Conservation (phyloP, 1,140 invertebrate species). For the Saccostrea echinata region DNA sequence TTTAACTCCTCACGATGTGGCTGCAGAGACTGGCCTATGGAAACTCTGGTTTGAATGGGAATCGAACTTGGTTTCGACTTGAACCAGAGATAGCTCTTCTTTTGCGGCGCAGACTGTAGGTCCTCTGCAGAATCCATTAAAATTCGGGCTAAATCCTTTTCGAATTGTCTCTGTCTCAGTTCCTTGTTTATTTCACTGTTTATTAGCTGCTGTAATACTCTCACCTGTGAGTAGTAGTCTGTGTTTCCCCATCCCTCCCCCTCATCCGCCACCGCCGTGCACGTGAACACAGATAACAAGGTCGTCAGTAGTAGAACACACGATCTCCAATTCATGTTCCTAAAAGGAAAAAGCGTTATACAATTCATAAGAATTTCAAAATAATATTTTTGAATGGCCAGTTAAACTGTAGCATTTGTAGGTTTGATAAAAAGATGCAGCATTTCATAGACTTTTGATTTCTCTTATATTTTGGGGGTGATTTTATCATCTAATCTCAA, state of each 20-base stretch:
- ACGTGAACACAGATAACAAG: background rate
- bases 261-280: background rate
- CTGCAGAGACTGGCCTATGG: background rate
- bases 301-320: background rate
- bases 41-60: background rate
- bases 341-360: background rate
- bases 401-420: too few relatives aligned
- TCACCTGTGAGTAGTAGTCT: slow-evolving; percentile 5
- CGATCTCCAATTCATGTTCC: background rate
- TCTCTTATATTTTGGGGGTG: too few relatives aligned
- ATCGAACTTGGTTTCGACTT: background rate
- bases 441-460: too few relatives aligned
- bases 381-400: too few relatives aligned
- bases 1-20: background rate
- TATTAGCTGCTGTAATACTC: background rate
- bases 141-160: background rate
- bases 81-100: slow-evolving; percentile 6
- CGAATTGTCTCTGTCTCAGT: background rate
- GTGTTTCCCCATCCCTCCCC: background rate
- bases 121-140: background rate
- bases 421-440: too few relatives aligned
- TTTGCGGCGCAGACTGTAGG: background rate
- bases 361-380: too few relatives aligned
- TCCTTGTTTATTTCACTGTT: slow-evolving; percentile 16
- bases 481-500: too few relatives aligned